Base-by-base conservation (phyloP, 2,888 invertebrate genomes). In the Sarcophaga variegata region DNA sequence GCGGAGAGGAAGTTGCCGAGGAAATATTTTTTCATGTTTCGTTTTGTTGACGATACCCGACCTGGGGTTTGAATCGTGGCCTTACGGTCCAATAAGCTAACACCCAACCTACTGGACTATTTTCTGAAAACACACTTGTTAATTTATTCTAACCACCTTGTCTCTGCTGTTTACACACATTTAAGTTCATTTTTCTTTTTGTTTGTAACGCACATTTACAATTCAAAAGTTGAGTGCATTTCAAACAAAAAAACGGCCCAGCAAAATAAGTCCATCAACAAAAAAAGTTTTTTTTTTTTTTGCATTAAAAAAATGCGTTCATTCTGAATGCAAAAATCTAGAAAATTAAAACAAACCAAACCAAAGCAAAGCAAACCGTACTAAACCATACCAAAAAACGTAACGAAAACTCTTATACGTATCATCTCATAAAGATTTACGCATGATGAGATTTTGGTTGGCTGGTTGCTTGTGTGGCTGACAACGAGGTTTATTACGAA, bases 221-320 rank as follows among this genome's bases (percentile, higher is more conserved):
- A 91, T 93, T 92, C 93, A 91, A 90, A 92, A 90, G 92, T 91
- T 91, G 93, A 93, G 93, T 92, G 92, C 92, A 91, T 93, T 93
- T 93, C 93, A 93, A 93, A 93, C 91, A 93, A 90, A 90, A 89
- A 63, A 54, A 79, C 20, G 75, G 59, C 49, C 64, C 81, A 74
- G 76, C 67, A 83, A 85, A 83, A 85, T 59, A 83, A 62, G 66
- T 75, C 49, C 83, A 69, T 63, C 63, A 49, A 66, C 60, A 64
- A 76, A 70, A 71, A 64, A 78, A 77, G 3, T 22, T 22, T 22
- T 22, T 20, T 20, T 20, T 8, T 37, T 10, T 37, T 37, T 62
- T 81, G 79, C 70, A 86, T 78, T 81, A 76, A 85, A 82, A 59
- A 84, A 81, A 81, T 84, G 81, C 84, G 67, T 86, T 74, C 74